Base-by-base conservation (phyloP, 2,797 vertebrate species). In the Falco rusticolus region DNA sequence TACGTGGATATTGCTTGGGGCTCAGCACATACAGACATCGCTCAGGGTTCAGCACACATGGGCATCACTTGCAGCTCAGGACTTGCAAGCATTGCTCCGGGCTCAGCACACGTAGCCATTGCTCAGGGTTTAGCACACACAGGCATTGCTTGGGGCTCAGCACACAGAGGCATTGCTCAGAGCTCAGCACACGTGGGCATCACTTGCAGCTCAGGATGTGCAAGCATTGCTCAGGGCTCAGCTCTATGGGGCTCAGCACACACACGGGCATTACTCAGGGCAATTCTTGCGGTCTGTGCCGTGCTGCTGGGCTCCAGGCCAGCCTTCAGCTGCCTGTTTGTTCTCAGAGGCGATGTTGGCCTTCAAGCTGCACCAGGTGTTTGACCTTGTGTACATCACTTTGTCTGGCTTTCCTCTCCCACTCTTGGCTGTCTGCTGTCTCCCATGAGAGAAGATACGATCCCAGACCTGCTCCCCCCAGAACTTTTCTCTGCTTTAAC, bases 401-500 rank as follows among this genome's bases (percentile, higher is more conserved):
- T 66, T 93, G 91, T 85, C 89, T 93, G 86, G 45, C 19, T 51
- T 70, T 68, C 9, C 59, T 85, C 94, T 93, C 94, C 95, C 77
- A 19, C 81, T 65, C 43, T 6, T 12, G 86, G 43, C 54, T 83
- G 72, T 81, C 56, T 53, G 47, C 63, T 59, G 10, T 29, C 63
- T 95, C 41, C 64, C 3, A 8, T 28, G 34, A 68, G 68, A 85
- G 43, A 57, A 65, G 65, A 25, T 12, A 16, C 4, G 15, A 51
- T 90, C 87, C 56, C 71, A 45, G 75, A 34, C 21, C 61, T 43
- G 57, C 16, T 88, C 3, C 13, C 8, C 37, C 45, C 13, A 1
- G 6, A 60, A 56, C 25, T 64, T 34, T 34, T 15, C 25, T 64
- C 33, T 77, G 41, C 21, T 61, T 78, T 84, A 75, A 75, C 83